A percentile compares a stretch with the other conserved stretches of the same genome.
These are phyloP conservation scores for Yponomeuta plumbellus DNA, from an alignment of 2,888 invertebrate genomes.

Conservation along the genomic window DNA sequence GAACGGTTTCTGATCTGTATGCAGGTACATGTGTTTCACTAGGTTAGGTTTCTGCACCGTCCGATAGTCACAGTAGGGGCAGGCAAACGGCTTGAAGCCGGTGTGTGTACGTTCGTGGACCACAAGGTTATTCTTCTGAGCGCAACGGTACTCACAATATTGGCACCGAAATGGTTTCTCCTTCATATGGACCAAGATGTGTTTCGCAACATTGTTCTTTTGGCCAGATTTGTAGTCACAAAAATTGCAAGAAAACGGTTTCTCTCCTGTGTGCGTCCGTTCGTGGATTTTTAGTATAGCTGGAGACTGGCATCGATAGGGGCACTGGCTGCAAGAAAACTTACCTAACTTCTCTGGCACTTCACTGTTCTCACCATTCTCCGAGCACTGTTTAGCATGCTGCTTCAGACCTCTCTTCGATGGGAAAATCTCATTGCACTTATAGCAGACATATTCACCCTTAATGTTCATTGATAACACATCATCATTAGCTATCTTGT, in stretches of 20 bases:
- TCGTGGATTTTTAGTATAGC: constrained; percentile 72
- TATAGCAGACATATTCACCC: constrained; percentile 60
- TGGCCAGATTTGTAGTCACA: constrained; percentile 72
- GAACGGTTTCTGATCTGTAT: constrained; percentile 69
- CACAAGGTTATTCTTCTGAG: constrained; percentile 69
- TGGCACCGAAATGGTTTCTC: constrained; percentile 69
- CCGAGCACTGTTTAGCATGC: constrained; percentile 49
- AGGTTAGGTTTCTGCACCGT: constrained; percentile 72
- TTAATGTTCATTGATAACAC: constrained; percentile 51
- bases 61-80: constrained; percentile 66
- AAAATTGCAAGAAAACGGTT: constrained; percentile 65
- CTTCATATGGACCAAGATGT: constrained; percentile 71
- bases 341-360: constrained; percentile 52
- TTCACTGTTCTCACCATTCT: constrained; percentile 32
- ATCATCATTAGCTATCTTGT: constrained; percentile 35
- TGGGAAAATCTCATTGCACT: constrained; percentile 56
- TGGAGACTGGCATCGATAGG: constrained; percentile 68
- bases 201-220: constrained; percentile 71
- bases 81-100: constrained; percentile 68
- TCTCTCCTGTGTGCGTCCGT: constrained; percentile 66
- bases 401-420: constrained; percentile 60
- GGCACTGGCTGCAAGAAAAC: constrained; percentile 59
- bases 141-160: constrained; percentile 69
- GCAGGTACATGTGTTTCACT: constrained; percentile 72
- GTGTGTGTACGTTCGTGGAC: constrained; percentile 72